Conservation (phyloP, 2,888 invertebrate genomes). For the Cheilosia scutellata region DNA sequence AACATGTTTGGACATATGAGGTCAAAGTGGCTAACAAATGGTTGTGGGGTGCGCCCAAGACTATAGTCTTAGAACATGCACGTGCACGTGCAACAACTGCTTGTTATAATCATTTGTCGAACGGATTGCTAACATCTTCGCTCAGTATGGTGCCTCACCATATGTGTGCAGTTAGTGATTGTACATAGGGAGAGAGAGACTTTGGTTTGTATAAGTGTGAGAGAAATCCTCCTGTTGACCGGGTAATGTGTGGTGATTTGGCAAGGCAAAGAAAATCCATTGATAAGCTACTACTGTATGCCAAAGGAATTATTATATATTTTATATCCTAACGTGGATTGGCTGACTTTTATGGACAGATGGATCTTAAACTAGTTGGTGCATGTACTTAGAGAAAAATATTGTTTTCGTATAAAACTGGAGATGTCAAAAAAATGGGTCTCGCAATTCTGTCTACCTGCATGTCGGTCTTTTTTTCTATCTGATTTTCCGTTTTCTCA, state of each 20-base stretch:
- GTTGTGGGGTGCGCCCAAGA: slow-evolving; percentile 61
- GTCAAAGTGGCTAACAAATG: slow-evolving; percentile 71
- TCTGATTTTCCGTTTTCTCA: no score
- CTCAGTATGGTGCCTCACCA: slow-evolving; percentile 23
- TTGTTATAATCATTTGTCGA: slow-evolving; percentile 69
- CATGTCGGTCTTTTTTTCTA: no score
- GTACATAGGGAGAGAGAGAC: not conserved
- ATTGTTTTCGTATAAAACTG: no score
- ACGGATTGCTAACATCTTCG: slow-evolving; percentile 63
- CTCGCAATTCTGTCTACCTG: no score
- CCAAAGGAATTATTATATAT: not conserved
- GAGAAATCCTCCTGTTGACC: slow-evolving; percentile 31
- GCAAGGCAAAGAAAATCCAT: slow-evolving; percentile 26
- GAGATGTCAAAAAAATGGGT: no score
- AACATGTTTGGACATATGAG: slow-evolving; percentile 67
- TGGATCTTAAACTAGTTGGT: not conserved
- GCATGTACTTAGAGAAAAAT: no score
- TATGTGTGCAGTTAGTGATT: slow-evolving; percentile 43
- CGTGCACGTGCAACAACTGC: slow-evolving; percentile 65
- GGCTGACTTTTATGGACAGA: not conserved
- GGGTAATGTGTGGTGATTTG: slow-evolving; percentile 40
- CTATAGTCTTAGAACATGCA: slow-evolving; percentile 54
- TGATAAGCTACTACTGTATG: slow-evolving; percentile 31
- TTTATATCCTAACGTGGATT: not conserved
- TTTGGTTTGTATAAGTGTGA: not conserved